Evolutionary conservation across 2,113 vertebrate genomes (phyloP), one percentile per base, ranked within the genome.

Genomic region (Tautogolabrus adspersus): DNA sequence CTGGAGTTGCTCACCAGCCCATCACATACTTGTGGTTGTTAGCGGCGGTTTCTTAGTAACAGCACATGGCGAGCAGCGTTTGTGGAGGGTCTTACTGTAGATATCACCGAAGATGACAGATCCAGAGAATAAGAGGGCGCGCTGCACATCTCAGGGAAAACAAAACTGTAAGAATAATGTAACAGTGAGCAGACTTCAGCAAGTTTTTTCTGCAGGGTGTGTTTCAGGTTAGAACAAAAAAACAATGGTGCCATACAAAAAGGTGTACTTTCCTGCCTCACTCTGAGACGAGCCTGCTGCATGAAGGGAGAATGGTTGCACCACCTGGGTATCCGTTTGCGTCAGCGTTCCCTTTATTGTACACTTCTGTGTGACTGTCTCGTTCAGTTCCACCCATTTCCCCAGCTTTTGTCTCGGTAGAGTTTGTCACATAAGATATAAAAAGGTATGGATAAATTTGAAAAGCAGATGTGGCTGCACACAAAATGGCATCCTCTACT

Each of bases 401-500:
- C 85, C 49, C 13, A 71, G 82, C 87, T 83, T 89, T 92, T 91
- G 91, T 92, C 87, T 75, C 26, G 57, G 59, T 38, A 6, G 62
- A 66, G 66, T 69, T 88, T 78, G 73, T 69, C 46, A 63, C 60
- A 57, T 19, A 72, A 66, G 64, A 86, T 81, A 88, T 87, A 86
- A 82, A 87, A 85, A 75, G 63, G 62, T 77, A 42, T 47, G 49
- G 61, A 64, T 76, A 85, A 91, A 95, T 90, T 72, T 73, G 74
- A 90, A 93, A 87, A 93, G 72, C 95, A 95, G 87, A 92, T 94
- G 94, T 91, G 82, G 70, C 56, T 55, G 55, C 30, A 8, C 83
- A 68, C 73, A 77, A 80, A 80, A 71, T 74, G 69, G 64, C 62
- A 89, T 74, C 46, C 59, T 75, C 62, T 56, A 34, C 61, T 70